Conservation (phyloP, 1,140 invertebrate species). For the Philotrypesis tridentata region DNA sequence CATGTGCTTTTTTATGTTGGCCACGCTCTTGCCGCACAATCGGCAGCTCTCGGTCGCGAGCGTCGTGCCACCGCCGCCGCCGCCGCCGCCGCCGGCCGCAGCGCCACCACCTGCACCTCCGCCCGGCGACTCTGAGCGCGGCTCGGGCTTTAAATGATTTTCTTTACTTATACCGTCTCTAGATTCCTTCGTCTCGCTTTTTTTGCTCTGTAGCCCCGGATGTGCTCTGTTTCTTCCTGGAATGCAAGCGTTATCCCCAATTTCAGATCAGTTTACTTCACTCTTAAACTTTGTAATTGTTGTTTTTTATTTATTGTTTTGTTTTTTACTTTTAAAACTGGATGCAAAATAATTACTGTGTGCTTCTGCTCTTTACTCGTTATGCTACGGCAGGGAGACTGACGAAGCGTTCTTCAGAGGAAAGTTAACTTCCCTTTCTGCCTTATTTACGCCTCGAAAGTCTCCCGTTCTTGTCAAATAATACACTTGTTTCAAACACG, state of each 20-base stretch:
- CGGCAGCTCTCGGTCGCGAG: slow-evolving; percentile 66
- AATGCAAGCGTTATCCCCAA: slow-evolving; percentile 67
- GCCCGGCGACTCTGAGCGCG: slow-evolving; percentile 14
- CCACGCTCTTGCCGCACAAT: slow-evolving; percentile 71
- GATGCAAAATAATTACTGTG: slow-evolving; percentile 57
- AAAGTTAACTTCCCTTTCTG: neutral
- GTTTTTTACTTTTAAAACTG: slow-evolving; percentile 27
- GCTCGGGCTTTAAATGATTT: slow-evolving; percentile 68
- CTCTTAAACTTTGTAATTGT: neutral
- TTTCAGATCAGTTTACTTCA: slow-evolving; percentile 40
- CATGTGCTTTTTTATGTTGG: slow-evolving; percentile 74
- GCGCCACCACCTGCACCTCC: slow-evolving; percentile 17
- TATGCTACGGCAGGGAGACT: neutral
- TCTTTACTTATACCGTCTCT: slow-evolving; percentile 72
- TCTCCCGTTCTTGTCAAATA: neutral
- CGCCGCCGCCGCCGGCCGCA: slow-evolving; percentile 15
- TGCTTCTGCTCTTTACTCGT: slow-evolving; percentile 34
- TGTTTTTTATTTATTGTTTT: slow-evolving; percentile 8
- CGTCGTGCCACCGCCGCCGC: neutral
- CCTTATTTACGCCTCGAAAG: slow-evolving; percentile 23
- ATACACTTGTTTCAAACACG: slow-evolving; percentile 8
- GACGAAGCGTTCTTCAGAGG: slow-evolving; percentile 18
- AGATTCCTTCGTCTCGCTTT: slow-evolving; percentile 46
- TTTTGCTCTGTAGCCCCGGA: slow-evolving; percentile 31
- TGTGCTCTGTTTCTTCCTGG: slow-evolving; percentile 64